phyloP scores from a whole-genome alignment of 1,140 invertebrate genomes.

The Formica selysi region DNA sequence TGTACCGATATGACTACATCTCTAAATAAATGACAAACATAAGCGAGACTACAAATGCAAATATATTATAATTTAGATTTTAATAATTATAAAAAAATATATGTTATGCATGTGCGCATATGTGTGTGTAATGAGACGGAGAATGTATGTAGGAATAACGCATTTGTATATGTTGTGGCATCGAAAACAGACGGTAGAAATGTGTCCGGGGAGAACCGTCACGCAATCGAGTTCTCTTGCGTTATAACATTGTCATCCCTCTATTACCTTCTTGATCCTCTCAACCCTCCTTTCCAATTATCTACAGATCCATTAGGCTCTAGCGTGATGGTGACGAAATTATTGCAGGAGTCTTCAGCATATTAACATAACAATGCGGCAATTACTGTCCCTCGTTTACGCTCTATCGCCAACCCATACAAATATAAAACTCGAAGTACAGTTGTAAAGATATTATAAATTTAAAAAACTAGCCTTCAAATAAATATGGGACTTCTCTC shows the following conservation, averaged over 20 bases:
- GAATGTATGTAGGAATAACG: constrained; percentile 1
- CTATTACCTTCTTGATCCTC: constrained; percentile 56
- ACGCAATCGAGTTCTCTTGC: constrained; percentile 66
- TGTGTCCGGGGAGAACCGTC: constrained; percentile 60
- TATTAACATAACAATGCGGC: constrained; percentile 77
- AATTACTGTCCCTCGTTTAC: constrained; percentile 58
- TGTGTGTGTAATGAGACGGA: constrained; percentile 13
- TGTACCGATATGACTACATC: not conserved
- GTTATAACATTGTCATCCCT: constrained; percentile 77
- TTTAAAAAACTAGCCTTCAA: not conserved
- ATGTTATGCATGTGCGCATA: constrained; percentile 3
- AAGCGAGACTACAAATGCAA: not conserved
- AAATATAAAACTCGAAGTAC: not conserved
- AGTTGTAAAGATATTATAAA: not conserved
- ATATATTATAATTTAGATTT: not conserved
- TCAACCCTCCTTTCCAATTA: constrained; percentile 73
- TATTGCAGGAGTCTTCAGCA: constrained; percentile 69
- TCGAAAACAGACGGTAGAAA: constrained; percentile 41
- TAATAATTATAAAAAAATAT: constrained; percentile 38
- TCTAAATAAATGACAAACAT: constrained; percentile 1
- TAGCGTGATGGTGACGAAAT: constrained; percentile 71
- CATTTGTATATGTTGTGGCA: not conserved
- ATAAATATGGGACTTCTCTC: not conserved
- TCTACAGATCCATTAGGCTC: constrained; percentile 75
- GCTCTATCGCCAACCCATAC: constrained; percentile 16